These are phyloP conservation scores for Cinara cedri DNA, from an alignment of 2,888 invertebrate species.

Conservation along the genomic window DNA sequence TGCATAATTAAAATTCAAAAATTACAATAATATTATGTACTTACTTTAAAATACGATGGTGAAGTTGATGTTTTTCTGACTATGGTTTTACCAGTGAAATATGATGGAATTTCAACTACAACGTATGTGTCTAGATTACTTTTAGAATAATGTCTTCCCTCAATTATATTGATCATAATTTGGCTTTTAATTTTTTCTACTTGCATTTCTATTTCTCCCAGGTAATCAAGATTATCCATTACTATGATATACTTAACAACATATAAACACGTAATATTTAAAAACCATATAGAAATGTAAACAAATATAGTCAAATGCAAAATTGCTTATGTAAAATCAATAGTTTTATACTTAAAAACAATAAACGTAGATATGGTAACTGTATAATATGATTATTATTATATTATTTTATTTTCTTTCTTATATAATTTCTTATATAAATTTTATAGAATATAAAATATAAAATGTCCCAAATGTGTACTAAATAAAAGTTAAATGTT, in stretches of 20 bases:
- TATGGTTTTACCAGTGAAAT: constrained; percentile 9
- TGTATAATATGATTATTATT: background rate
- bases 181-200: constrained; percentile 34
- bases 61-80: constrained; percentile 25
- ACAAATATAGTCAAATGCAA: too few relatives aligned
- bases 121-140: constrained; percentile 35
- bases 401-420: background rate
- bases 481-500: too few relatives aligned
- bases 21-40: background rate
- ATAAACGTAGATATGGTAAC: constrained; percentile 3
- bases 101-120: constrained; percentile 26
- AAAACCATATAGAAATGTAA: background rate
- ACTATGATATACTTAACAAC: background rate
- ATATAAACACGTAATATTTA: background rate
- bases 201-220: constrained; percentile 15
- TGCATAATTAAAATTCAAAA: background rate
- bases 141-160: constrained; percentile 45
- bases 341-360: background rate
- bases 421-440: too few relatives aligned
- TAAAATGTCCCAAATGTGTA: too few relatives aligned
- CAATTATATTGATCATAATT: constrained; percentile 42
- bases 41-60: constrained; percentile 43
- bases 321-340: background rate
- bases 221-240: constrained; percentile 2
- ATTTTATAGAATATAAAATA: too few relatives aligned